phyloP scores from a whole-genome alignment of 2,113 vertebrate genomes.

The Tauraco erythrolophus region DNA sequence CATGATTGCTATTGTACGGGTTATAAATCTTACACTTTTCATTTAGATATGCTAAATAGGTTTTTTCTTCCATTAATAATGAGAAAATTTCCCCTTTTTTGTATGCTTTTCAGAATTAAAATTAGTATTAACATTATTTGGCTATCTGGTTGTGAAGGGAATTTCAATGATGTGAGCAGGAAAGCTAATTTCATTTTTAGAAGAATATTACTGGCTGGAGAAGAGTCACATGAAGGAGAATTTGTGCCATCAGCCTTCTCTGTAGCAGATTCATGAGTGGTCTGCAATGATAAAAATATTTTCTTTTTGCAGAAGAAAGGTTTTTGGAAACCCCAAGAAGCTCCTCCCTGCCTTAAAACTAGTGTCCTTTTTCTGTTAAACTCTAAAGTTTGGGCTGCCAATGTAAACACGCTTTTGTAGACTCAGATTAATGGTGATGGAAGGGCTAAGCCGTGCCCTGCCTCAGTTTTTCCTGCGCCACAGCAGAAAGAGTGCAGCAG shows the following conservation, averaged over 20 bases:
- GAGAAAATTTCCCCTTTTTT: constrained; percentile 40
- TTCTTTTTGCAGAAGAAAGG: constrained; percentile 20
- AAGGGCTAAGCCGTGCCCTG: neutral
- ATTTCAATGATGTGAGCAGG: constrained; percentile 55
- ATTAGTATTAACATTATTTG: constrained; percentile 70
- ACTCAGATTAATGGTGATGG: neutral
- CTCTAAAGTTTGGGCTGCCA: neutral
- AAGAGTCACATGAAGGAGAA: constrained; percentile 12
- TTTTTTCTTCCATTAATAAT: constrained; percentile 71
- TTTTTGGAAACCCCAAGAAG: neutral
- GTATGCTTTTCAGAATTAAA: constrained; percentile 57
- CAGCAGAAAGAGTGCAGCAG: neutral
- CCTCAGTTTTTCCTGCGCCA: neutral
- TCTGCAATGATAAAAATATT: neutral
- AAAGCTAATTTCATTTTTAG: constrained; percentile 55
- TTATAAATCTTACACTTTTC: constrained; percentile 68
- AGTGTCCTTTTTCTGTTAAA: neutral
- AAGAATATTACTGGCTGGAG: neutral
- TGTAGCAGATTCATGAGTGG: neutral
- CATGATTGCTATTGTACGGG: constrained; percentile 67
- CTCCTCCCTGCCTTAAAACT: neutral
- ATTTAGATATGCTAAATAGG: constrained; percentile 77
- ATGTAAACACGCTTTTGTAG: neutral
- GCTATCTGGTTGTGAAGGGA: constrained; percentile 48
- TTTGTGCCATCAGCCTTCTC: neutral